phyloP scores from a whole-genome alignment of 2,113 vertebrate genomes.

The Crypturellus undulatus region DNA sequence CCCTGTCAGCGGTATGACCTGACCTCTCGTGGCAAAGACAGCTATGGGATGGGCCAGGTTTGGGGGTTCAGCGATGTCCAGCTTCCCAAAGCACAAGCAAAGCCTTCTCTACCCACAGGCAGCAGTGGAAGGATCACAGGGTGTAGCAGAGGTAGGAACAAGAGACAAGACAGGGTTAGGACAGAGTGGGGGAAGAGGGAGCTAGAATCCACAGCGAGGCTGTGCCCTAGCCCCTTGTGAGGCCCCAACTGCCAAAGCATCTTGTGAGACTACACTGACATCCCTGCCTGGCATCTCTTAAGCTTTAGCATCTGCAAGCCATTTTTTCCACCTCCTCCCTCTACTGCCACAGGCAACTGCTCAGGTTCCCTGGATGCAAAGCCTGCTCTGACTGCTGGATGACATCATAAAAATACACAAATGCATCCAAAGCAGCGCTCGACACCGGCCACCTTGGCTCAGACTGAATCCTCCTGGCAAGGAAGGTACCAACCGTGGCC shows the following conservation, averaged over 20 bases:
- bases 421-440: neutral
- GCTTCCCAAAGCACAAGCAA: too few relatives aligned
- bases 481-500: neutral
- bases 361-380: slow-evolving; percentile 31
- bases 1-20: too few relatives aligned
- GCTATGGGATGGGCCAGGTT: too few relatives aligned
- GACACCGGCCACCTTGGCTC: neutral
- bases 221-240: neutral
- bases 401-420: neutral
- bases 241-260: neutral
- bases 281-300: neutral
- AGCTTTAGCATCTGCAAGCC: neutral
- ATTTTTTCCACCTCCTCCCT: neutral
- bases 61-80: too few relatives aligned
- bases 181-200: neutral
- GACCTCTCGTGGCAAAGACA: too few relatives aligned
- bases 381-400: neutral
- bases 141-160: too few relatives aligned
- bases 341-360: neutral
- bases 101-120: too few relatives aligned
- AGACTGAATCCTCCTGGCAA: neutral
- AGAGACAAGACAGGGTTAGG: neutral
- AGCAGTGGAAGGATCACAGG: too few relatives aligned
- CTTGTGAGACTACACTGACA: neutral
- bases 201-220: neutral